These are phyloP conservation scores for Pseudoips prasinana DNA, from an alignment of 2,888 invertebrate species.

Conservation along the genomic window DNA sequence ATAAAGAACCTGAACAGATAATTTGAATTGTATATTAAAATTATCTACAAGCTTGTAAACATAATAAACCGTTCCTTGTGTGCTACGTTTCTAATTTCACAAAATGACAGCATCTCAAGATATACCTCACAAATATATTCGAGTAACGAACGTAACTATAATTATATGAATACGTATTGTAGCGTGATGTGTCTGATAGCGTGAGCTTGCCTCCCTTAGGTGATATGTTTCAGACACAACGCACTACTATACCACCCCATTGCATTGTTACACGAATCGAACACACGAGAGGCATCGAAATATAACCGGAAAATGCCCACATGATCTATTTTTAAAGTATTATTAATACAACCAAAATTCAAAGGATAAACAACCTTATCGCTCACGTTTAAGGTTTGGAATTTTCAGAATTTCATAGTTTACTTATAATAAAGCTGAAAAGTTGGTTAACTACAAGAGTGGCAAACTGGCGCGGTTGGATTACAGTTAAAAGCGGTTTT, in stretches of 20 bases:
- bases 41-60: too few relatives aligned
- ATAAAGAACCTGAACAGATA: too few relatives aligned
- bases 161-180: slow-evolving; percentile 8
- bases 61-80: too few relatives aligned
- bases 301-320: slow-evolving; percentile 19
- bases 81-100: too few relatives aligned
- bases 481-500: slow-evolving; percentile 26
- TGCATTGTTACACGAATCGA: slow-evolving; percentile 27
- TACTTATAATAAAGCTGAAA: slow-evolving; percentile 17
- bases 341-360: slow-evolving; percentile 13
- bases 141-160: slow-evolving; percentile 4
- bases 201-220: slow-evolving; percentile 3
- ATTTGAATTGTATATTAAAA: too few relatives aligned
- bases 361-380: slow-evolving; percentile 14
- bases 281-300: slow-evolving; percentile 22
- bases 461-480: slow-evolving; percentile 18
- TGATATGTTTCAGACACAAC: slow-evolving; percentile 20
- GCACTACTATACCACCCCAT: background rate
- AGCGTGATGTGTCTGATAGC: too few relatives aligned
- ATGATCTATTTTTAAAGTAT: slow-evolving; percentile 25
- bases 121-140: too few relatives aligned
- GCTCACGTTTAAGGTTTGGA: slow-evolving; percentile 2
- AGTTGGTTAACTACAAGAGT: slow-evolving; percentile 27
- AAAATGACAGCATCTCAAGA: slow-evolving; percentile 1
- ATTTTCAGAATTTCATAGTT: slow-evolving; percentile 5